Base-by-base conservation (phyloP, 2,888 invertebrate species). In the Gastrophysa polygoni region DNA sequence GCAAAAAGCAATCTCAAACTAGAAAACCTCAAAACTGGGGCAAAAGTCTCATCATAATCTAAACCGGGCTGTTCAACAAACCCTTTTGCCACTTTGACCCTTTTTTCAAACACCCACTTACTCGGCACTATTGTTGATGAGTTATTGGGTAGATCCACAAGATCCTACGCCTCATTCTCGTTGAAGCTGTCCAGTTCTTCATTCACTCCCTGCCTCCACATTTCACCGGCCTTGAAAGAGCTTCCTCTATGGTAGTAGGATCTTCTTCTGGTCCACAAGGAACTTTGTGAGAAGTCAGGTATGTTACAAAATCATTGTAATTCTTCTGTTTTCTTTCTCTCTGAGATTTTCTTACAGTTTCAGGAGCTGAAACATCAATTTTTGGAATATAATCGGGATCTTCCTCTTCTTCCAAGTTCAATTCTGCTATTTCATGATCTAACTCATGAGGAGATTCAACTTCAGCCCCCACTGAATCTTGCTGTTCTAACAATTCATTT, bases 81-180 rank as follows among this genome's bases (percentile, higher is more conserved):
- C 14, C 72, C 67, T 44, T 62, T 65, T n/a, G 71, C 67, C n/a
- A n/a, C n/a, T n/a, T 61, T 64, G 24, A 14, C 57, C 74, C n/a
- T 75, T 21, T 14, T 65, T 51, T 73, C 71, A 56, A 70, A 71
- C 11, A 73, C 72, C 74, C 73, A 76, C 50, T 73, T 75, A 34
- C 71, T 69, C 44, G 71, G 17, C 56, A 74, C 72, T 32, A 75
- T 59, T n/a, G 57, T 68, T n/a, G n/a, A n/a, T n/a, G n/a, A n/a
- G n/a, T n/a, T n/a, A n/a, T n/a, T n/a, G n/a, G n/a, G n/a, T n/a
- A 4, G 29, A n/a, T 56, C 46, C 17, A 46, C 46, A 8, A 46
- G 46, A 16, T 46, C 16, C 46, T 68, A 70, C 11, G 67, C 67
- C 21, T 67, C 57, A 32, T 69, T 69, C 48, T 65, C 64, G 11